Evolutionary conservation across 1,140 invertebrate genomes (phyloP).

Genomic region (Ganaspis sp.): DNA sequence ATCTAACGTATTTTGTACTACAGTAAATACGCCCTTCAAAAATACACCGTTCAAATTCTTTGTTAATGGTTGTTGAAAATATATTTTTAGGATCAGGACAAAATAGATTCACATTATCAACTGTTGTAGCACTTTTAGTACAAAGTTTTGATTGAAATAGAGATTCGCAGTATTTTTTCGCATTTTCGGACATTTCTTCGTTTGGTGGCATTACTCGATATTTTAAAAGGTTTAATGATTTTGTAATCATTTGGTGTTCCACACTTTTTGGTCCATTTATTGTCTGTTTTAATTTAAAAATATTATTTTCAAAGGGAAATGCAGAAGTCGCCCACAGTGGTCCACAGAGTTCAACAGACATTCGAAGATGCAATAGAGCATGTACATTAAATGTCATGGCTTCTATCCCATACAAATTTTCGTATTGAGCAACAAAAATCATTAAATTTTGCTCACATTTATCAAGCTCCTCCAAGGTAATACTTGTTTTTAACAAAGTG

Average conservation of each 20-base stretch:
- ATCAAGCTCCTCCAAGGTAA: conserved; percentile 20
- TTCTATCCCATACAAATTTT: conserved; percentile 29
- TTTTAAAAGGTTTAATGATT: conserved; percentile 17
- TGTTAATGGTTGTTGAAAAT: no score
- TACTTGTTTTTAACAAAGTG: not conserved
- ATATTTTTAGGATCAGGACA: no score
- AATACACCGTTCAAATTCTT: no score
- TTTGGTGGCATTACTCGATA: no score
- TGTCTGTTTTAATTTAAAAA: conserved; percentile 39
- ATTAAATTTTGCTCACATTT: conserved; percentile 28
- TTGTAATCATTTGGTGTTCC: conserved; percentile 39
- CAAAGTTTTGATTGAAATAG: no score
- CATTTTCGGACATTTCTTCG: no score
- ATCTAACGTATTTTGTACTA: no score
- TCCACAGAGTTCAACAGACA: not conserved
- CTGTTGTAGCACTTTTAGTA: no score
- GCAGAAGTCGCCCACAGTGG: conserved; percentile 26
- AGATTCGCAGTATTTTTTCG: no score
- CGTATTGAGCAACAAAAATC: conserved; percentile 24
- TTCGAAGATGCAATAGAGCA: not conserved
- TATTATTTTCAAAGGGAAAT: conserved; percentile 36
- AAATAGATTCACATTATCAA: no score
- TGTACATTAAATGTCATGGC: conserved; percentile 41
- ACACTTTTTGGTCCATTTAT: conserved; percentile 45
- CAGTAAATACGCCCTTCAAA: no score